A percentile compares a stretch with the other conserved stretches of the same genome.
These are phyloP conservation scores for Sakesphorus luctuosus DNA, from an alignment of 2,113 vertebrate species.

Conservation along the genomic window DNA sequence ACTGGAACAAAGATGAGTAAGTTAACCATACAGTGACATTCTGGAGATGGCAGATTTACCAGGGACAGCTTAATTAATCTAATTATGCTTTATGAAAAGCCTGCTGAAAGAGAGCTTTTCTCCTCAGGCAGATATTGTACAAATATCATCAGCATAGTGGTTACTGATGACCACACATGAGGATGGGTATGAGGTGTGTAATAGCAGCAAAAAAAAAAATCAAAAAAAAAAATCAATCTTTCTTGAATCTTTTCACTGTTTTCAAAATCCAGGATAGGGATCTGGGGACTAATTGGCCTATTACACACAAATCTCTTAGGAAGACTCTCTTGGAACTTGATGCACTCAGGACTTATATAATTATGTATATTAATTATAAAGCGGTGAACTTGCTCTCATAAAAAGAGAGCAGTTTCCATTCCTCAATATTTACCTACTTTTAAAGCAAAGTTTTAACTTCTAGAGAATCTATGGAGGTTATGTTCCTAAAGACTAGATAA, in stretches of 20 bases:
- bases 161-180: constrained; percentile 30
- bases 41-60: neutral
- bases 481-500: neutral
- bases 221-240: neutral
- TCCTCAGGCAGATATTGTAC: neutral
- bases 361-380: constrained; percentile 25
- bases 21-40: neutral
- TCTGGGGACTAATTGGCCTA: constrained; percentile 17
- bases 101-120: neutral
- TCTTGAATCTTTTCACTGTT: constrained; percentile 15
- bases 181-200: constrained; percentile 24
- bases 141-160: neutral
- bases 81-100: neutral
- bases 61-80: neutral
- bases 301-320: constrained; percentile 30
- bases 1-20: neutral
- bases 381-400: neutral
- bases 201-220: neutral
- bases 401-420: neutral
- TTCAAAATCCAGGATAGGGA: constrained; percentile 16
- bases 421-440: constrained; percentile 5
- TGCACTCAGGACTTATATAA: neutral
- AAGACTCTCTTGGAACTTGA: neutral
- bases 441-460: neutral
- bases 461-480: neutral